Evolutionary conservation across 2,888 invertebrate species (phyloP), one percentile per base, ranked within the genome.

Genomic region (Drosophila subquinaria): DNA sequence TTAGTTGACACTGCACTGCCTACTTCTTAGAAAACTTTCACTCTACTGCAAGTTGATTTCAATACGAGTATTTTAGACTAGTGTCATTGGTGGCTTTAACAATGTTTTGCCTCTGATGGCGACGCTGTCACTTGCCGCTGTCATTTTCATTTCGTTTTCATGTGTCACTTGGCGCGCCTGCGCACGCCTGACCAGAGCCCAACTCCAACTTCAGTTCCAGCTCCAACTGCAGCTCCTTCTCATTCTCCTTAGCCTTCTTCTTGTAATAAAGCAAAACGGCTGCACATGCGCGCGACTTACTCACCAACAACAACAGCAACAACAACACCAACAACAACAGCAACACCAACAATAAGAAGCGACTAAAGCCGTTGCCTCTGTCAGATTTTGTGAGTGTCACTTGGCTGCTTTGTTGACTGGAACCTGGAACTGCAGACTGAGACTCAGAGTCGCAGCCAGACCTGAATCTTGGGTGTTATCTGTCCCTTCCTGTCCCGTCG

Each of bases 331-430:
- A 59, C 63, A 69, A 73, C 61, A 70, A 0, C 43, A 23, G 5
- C 56, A 52, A 17, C 45, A 43, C 8, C 73, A 60, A 65, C 66
- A 71, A 82, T 70, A 72, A 64, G 79, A 52, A 56, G 65, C 62
- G 48, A 52, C 57, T 55, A 69, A 69, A 69, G 86, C 74, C 76
- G 68, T 73, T 88, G 84, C 78, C 87, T 86, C 74, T 88, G 89
- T 87, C 89, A 89, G 79, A 88, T 84, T 82, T 87, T 81, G 85
- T 82, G 79, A 90, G 82, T 88, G 88, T 88, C 88, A 88, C 88
- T 88, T 88, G 83, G 89, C 55, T 69, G 79, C 80, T 75, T 75
- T 76, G 59, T 59, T 59, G 36, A 38, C 69, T 63, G 51, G 50
- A 50, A 30, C 27, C 38, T 17, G 52, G 23, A 53, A 53, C 35